Evolutionary conservation across 2,113 vertebrate genomes (phyloP).

Genomic region (Corythoichthys haematopterus): DNA sequence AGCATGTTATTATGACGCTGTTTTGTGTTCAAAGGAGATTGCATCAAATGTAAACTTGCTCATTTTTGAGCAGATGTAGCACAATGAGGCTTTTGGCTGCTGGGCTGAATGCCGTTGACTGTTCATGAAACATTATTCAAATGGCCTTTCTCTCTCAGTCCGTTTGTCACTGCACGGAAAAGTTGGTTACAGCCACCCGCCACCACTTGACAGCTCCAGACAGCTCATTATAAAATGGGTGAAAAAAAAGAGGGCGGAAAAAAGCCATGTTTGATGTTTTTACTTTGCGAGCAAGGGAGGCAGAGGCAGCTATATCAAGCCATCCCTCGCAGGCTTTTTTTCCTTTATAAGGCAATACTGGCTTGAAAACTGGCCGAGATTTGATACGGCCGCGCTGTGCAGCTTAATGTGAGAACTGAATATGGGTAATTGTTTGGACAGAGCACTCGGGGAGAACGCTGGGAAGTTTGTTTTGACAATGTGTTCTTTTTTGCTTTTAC

Average conservation of each 20-base stretch:
- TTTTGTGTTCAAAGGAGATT: conserved; percentile 35
- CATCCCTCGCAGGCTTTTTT: conserved; percentile 65
- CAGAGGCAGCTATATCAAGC: conserved; percentile 64
- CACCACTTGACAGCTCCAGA: conserved; percentile 71
- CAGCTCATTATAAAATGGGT: conserved; percentile 72
- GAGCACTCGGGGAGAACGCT: conserved; percentile 38
- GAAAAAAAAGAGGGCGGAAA: conserved; percentile 14
- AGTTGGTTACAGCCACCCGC: conserved; percentile 65
- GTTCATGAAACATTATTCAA: conserved; percentile 62
- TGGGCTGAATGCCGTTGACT: conserved; percentile 61
- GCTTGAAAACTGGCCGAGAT: conserved; percentile 62
- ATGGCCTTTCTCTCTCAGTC: conserved; percentile 57
- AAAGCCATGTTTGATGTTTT: conserved; percentile 72
- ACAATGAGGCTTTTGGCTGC: conserved; percentile 49
- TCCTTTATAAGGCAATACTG: conserved; percentile 68
- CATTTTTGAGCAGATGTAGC: conserved; percentile 44
- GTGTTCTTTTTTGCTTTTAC: conserved; percentile 39
- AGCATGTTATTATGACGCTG: conserved; percentile 31
- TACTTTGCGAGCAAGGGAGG: conserved; percentile 66
- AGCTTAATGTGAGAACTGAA: conserved; percentile 59
- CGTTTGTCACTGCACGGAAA: conserved; percentile 61
- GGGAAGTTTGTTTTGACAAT: conserved; percentile 18
- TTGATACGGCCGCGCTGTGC: conserved; percentile 57
- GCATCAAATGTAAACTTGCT: conserved; percentile 48
- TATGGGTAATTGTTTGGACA: conserved; percentile 60